A percentile compares a stretch with the other conserved stretches of the same genome.
Conservation (phyloP, 2,888 invertebrate genomes). For the Hipparchia semele region DNA sequence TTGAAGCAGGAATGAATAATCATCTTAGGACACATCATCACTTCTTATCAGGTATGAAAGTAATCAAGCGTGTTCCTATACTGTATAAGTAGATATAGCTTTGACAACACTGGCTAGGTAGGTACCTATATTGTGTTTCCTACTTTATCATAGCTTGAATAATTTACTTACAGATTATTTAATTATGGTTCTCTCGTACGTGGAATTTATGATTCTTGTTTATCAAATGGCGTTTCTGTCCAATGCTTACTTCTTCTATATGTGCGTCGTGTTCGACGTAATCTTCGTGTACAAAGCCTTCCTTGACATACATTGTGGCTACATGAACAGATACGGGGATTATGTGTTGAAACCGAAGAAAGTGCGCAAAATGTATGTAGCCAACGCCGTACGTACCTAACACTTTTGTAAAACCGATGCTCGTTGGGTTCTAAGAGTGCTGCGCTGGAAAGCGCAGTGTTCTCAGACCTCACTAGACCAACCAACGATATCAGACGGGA, state of each 20-base stretch:
- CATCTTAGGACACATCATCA: too few relatives aligned
- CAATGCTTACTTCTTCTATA: conserved; percentile 57
- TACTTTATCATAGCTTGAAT: neutral
- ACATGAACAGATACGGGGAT: conserved; percentile 77
- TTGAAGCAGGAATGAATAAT: too few relatives aligned
- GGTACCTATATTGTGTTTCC: too few relatives aligned
- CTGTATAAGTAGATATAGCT: too few relatives aligned
- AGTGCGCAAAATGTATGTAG: conserved; percentile 71
- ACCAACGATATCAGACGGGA: too few relatives aligned
- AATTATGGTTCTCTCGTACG: conserved; percentile 65
- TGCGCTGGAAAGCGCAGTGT: too few relatives aligned
- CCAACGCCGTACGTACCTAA: neutral
- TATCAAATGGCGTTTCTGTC: conserved; percentile 80
- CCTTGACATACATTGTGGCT: conserved; percentile 75
- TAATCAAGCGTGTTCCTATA: too few relatives aligned
- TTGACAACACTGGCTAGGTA: too few relatives aligned
- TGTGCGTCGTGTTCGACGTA: conserved; percentile 63
- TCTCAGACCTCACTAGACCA: too few relatives aligned
- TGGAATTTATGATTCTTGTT: conserved; percentile 70
- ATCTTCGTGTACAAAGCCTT: conserved; percentile 73
- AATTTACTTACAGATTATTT: conserved; percentile 61
- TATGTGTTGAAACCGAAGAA: conserved; percentile 70
- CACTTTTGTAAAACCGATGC: neutral
- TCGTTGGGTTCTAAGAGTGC: too few relatives aligned
- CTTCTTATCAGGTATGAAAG: too few relatives aligned